These are phyloP conservation scores for Cosmia trapezina DNA, from an alignment of 2,888 invertebrate species.

Conservation along the genomic window DNA sequence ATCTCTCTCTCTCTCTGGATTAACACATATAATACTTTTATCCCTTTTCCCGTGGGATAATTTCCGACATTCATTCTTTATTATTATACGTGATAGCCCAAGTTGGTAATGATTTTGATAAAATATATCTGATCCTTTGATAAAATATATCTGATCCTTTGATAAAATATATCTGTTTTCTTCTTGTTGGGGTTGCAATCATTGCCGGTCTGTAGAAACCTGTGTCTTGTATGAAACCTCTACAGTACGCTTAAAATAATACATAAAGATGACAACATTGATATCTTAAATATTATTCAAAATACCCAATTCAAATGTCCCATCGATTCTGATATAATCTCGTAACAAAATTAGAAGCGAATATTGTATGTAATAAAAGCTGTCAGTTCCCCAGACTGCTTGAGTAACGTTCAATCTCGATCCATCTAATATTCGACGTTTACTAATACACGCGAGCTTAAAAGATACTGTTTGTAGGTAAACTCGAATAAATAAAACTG, in stretches of 20 bases:
- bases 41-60: too few relatives aligned
- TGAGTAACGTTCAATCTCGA: conserved; percentile 59
- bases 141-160: too few relatives aligned
- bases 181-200: background rate
- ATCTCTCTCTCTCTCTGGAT: too few relatives aligned
- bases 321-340: conserved; percentile 37
- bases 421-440: conserved; percentile 57
- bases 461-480: conserved; percentile 37
- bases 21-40: too few relatives aligned
- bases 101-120: background rate
- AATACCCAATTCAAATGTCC: background rate
- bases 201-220: background rate
- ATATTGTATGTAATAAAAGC: conserved; percentile 56
- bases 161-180: too few relatives aligned
- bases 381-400: conserved; percentile 50
- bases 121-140: too few relatives aligned
- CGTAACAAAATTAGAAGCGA: conserved; percentile 51
- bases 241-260: background rate
- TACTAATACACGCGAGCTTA: conserved; percentile 42
- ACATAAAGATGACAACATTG: background rate
- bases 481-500: conserved; percentile 13
- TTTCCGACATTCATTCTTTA: too few relatives aligned
- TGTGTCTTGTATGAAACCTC: too few relatives aligned
- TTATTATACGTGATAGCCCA: too few relatives aligned
- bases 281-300: conserved; percentile 13